Evolutionary conservation across 2,888 invertebrate genomes (phyloP).

Genomic region (Chrysodeixis includens): DNA sequence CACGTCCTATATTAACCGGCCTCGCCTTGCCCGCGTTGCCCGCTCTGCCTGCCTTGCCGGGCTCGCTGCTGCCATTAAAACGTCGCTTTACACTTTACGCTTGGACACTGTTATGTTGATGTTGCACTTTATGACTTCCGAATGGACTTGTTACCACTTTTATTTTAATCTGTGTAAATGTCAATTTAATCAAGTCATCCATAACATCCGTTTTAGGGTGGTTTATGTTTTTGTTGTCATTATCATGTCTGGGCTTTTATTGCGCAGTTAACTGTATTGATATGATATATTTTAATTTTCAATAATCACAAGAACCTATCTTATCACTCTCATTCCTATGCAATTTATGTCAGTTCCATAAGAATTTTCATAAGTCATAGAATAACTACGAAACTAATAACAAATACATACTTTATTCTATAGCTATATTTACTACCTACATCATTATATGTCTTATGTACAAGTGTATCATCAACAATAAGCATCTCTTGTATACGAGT

Average conservation of each 20-base stretch:
- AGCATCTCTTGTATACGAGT: slow-evolving; percentile 14
- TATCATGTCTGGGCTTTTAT: not conserved
- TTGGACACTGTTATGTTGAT: slow-evolving; percentile 58
- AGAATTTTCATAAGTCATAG: too few relatives aligned
- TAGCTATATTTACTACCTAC: too few relatives aligned
- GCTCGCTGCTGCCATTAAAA: slow-evolving; percentile 59
- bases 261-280: too few relatives aligned
- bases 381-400: too few relatives aligned
- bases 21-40: slow-evolving; percentile 63
- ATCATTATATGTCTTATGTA: not conserved
- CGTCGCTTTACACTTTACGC: slow-evolving; percentile 53
- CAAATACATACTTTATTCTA: too few relatives aligned
- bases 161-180: slow-evolving; percentile 46
- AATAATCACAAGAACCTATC: too few relatives aligned
- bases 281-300: too few relatives aligned
- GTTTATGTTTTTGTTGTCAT: slow-evolving; percentile 13
- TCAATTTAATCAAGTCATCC: slow-evolving; percentile 22
- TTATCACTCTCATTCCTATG: too few relatives aligned
- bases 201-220: slow-evolving; percentile 3
- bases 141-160: slow-evolving; percentile 55
- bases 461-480: slow-evolving; percentile 14
- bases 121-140: slow-evolving; percentile 60
- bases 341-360: too few relatives aligned
- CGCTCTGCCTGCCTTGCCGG: slow-evolving; percentile 34
- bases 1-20: slow-evolving; percentile 80